These are phyloP conservation scores for Osmerus eperlanus DNA, from an alignment of 2,113 vertebrate genomes.

Conservation along the genomic window DNA sequence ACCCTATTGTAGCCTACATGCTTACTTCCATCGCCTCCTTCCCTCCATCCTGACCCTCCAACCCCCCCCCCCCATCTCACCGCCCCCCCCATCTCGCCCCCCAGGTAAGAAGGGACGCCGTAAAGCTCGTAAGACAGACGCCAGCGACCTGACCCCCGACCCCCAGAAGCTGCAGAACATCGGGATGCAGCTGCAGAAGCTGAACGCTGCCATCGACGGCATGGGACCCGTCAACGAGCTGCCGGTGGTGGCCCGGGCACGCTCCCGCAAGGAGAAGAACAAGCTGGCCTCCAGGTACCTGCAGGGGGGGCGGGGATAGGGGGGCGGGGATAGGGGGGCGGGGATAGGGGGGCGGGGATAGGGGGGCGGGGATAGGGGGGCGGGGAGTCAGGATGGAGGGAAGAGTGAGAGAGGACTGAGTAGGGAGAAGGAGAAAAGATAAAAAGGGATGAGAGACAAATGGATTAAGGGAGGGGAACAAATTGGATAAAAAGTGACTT, in stretches of 20 bases:
- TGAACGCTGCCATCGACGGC: constrained; percentile 71
- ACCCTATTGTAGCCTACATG: not conserved
- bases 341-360: not conserved
- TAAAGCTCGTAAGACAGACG: constrained; percentile 73
- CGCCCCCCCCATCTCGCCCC: not conserved
- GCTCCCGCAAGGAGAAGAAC: constrained; percentile 75
- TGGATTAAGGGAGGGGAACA: too few species aligned
- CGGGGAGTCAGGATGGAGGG: not conserved
- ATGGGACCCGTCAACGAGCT: constrained; percentile 72
- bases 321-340: not conserved
- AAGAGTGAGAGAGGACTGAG: not conserved
- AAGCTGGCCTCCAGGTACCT: constrained; percentile 68
- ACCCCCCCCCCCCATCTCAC: too few species aligned
- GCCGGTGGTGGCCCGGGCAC: constrained; percentile 66
- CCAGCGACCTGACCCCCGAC: constrained; percentile 74
- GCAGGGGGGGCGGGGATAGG: not conserved
- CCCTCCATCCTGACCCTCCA: not conserved
- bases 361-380: not conserved
- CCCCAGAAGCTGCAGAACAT: constrained; percentile 74
- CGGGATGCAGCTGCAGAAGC: constrained; percentile 73
- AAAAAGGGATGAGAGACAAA: not conserved
- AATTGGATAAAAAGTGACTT: too few species aligned
- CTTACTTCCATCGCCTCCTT: not conserved
- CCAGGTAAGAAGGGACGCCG: constrained; percentile 70
- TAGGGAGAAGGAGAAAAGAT: not conserved